Evolutionary conservation across 2,888 invertebrate genomes (phyloP).

Genomic region (Zele albiditarsus): DNA sequence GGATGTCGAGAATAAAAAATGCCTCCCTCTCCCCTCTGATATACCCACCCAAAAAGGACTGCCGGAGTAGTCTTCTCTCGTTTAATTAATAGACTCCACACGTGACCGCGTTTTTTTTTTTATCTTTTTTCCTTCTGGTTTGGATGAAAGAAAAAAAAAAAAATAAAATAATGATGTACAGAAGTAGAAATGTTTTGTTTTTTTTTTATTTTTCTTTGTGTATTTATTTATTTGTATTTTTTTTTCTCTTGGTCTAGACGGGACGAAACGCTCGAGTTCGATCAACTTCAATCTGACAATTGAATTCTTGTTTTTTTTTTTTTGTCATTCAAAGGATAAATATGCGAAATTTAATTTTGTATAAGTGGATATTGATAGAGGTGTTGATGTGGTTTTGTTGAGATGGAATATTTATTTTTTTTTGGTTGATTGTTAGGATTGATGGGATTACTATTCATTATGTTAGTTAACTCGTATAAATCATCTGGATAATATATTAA

Average conservation of each 20-base stretch:
- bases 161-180: neutral
- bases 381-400: too few relatives aligned
- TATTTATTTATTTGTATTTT: neutral
- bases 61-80: conserved; percentile 27
- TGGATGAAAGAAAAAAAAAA: neutral
- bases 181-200: neutral
- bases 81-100: conserved; percentile 37
- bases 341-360: too few relatives aligned
- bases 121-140: neutral
- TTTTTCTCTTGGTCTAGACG: neutral
- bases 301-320: too few relatives aligned
- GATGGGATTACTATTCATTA: too few relatives aligned
- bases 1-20: conserved; percentile 39
- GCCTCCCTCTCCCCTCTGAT: conserved; percentile 18
- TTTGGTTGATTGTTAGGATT: too few relatives aligned
- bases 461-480: too few relatives aligned
- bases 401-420: too few relatives aligned
- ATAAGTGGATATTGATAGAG: too few relatives aligned
- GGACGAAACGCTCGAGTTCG: too few relatives aligned
- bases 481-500: too few relatives aligned
- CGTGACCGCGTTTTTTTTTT: conserved; percentile 5
- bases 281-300: too few relatives aligned
- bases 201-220: neutral
- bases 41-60: conserved; percentile 23
- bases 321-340: too few relatives aligned